These are phyloP conservation scores for Labroides dimidiatus DNA, from an alignment of 2,797 vertebrate species.

Conservation along the genomic window DNA sequence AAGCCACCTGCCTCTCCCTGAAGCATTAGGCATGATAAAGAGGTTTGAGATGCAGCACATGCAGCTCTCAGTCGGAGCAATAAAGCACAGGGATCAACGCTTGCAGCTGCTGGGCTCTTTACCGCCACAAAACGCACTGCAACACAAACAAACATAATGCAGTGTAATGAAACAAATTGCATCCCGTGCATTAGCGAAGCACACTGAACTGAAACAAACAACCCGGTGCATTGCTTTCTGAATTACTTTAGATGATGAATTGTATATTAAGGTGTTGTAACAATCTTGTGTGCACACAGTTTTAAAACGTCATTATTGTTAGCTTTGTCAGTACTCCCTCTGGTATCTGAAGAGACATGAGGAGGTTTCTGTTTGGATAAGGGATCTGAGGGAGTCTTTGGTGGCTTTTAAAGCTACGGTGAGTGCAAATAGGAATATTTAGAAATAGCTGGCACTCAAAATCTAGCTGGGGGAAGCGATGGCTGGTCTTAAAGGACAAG, in stretches of 20 bases:
- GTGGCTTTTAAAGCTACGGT: too few relatives aligned
- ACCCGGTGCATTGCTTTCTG: not conserved
- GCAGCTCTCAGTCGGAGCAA: constrained; percentile 40
- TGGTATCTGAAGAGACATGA: not conserved
- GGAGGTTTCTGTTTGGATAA: too few relatives aligned
- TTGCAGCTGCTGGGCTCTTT: constrained; percentile 30
- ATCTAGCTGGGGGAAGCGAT: too few relatives aligned
- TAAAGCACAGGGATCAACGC: constrained; percentile 26
- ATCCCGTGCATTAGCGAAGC: not conserved
- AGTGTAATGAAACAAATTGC: constrained; percentile 1
- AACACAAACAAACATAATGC: constrained; percentile 14
- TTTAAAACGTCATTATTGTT: not conserved
- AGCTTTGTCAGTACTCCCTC: not conserved
- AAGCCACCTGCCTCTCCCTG: constrained; percentile 63
- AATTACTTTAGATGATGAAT: not conserved
- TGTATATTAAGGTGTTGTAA: not conserved
- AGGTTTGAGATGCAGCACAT: constrained; percentile 40
- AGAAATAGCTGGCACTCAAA: too few relatives aligned
- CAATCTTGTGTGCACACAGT: not conserved
- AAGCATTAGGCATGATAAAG: constrained; percentile 59
- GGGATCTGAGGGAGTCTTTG: too few relatives aligned
- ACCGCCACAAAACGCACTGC: constrained; percentile 3
- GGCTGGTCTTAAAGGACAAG: too few relatives aligned
- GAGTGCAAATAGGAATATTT: too few relatives aligned
- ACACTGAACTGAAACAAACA: not conserved